Evolutionary conservation across 2,797 vertebrate species (phyloP), one percentile per base, ranked within the genome.

Genomic region (Hafferia zeledoni): DNA sequence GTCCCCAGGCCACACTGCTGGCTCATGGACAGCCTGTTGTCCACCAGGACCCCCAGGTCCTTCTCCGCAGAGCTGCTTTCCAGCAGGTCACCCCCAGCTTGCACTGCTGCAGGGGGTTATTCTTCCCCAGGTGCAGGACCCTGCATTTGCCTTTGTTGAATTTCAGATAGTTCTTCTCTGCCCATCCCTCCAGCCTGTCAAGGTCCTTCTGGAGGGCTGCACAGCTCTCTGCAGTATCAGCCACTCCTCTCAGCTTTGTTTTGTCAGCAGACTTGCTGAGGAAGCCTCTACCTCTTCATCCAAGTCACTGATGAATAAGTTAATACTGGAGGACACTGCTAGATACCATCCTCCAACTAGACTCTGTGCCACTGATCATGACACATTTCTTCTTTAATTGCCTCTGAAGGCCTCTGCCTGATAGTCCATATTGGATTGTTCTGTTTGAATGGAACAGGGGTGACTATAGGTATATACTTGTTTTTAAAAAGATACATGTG

Each of bases 201-300:
- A 43, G 41, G 41, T 43, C 17, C 16, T 41, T 43, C 41, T 43
- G 41, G 17, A 43, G 41, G 17, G 41, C 41, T 43, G 41, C 41
- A 43, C 41, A 43, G 41, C 41, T 17, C 41, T 43, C 17, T 43
- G 41, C 41, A 43, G 41, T 43, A 43, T 41, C 8, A 20, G 30
- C 30, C 39, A 41, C 25, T 55, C 49, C 55, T 86, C 20, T 25
- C 49, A 70, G 31, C 6, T 63, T 27, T 63, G 11, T 63, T 50
- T 27, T 6, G 5, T 13, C 49, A 27, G 25, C 0, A 5, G 27
- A 31, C 6, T 22, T 5, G 0, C 41, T 44, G 17, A 17, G 60
- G 22, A 56, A 47, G 46, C 46, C 22, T 47, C 46, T 33, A 44
- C 28, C 15, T 7, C 13, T 63, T 23, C 30, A n/a, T 64, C 41